Evolutionary conservation across 2,113 vertebrate genomes (phyloP).

Genomic region (Chlamydotis undulata): DNA sequence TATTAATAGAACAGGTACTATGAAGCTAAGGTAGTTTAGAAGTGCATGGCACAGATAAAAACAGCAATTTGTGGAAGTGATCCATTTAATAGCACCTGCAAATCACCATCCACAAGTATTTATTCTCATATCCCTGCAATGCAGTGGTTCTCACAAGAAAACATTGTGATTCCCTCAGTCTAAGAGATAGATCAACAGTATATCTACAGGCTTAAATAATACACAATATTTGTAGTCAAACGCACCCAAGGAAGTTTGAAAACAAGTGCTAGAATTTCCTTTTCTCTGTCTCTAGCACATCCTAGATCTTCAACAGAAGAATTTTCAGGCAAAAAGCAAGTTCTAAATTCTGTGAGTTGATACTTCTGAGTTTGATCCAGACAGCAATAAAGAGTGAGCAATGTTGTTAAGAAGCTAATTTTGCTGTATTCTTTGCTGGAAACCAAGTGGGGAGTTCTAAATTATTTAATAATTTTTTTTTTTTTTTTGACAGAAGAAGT

Average conservation of each 20-base stretch:
- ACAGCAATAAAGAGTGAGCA: not conserved
- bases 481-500: not conserved
- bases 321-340: not conserved
- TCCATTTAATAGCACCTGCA: not conserved
- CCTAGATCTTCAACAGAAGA: not conserved
- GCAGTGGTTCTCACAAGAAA: not conserved
- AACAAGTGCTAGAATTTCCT: not conserved
- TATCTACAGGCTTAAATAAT: not conserved
- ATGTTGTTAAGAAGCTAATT: not conserved
- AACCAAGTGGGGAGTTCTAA: not conserved
- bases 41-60: not conserved
- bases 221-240: rapidly evolving
- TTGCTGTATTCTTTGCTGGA: not conserved
- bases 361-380: not conserved
- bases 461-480: not conserved
- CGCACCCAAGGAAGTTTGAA: not conserved
- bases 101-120: not conserved
- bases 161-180: not conserved
- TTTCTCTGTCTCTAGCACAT: not conserved
- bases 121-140: not conserved
- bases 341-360: not conserved
- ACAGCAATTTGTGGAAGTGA: not conserved
- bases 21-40: not conserved
- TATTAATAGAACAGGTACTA: not conserved
- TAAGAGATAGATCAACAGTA: not conserved